Evolutionary conservation across 2,888 invertebrate genomes (phyloP).

Genomic region (Mythimna ferrago): DNA sequence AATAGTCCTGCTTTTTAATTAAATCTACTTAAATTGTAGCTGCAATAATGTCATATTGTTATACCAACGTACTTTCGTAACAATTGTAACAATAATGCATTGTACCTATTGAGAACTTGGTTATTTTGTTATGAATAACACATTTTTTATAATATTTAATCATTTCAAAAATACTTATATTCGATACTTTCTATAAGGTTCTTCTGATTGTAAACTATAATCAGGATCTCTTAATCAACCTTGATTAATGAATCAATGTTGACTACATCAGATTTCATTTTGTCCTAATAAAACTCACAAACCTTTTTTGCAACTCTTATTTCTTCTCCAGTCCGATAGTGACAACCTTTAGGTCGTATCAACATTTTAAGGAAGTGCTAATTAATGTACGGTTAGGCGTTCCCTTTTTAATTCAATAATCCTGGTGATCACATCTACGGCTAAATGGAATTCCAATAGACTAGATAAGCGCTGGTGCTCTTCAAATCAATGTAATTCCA

Average conservation of each 20-base stretch:
- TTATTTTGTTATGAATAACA: background rate
- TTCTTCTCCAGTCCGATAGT: background rate
- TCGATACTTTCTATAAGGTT: too few relatives aligned
- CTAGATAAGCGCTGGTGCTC: background rate
- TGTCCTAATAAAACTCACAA: too few relatives aligned
- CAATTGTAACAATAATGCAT: too few relatives aligned
- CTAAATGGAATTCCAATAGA: constrained; percentile 43
- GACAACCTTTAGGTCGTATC: background rate
- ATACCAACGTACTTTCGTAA: too few relatives aligned
- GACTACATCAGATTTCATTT: too few relatives aligned
- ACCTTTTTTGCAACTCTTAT: background rate
- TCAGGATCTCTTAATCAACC: too few relatives aligned
- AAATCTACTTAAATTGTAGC: too few relatives aligned
- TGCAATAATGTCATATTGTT: too few relatives aligned
- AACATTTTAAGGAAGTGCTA: background rate
- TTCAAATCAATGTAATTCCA: constrained; percentile 40
- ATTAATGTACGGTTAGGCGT: constrained; percentile 17
- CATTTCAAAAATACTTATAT: too few relatives aligned
- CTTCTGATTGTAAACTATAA: too few relatives aligned
- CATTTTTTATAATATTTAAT: too few relatives aligned
- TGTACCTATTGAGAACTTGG: background rate
- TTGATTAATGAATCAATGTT: too few relatives aligned
- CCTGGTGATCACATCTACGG: constrained; percentile 30
- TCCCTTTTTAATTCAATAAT: constrained; percentile 54
- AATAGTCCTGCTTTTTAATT: background rate